phyloP scores from a whole-genome alignment of 1,140 invertebrate genomes.

The Brachionus rubens region DNA sequence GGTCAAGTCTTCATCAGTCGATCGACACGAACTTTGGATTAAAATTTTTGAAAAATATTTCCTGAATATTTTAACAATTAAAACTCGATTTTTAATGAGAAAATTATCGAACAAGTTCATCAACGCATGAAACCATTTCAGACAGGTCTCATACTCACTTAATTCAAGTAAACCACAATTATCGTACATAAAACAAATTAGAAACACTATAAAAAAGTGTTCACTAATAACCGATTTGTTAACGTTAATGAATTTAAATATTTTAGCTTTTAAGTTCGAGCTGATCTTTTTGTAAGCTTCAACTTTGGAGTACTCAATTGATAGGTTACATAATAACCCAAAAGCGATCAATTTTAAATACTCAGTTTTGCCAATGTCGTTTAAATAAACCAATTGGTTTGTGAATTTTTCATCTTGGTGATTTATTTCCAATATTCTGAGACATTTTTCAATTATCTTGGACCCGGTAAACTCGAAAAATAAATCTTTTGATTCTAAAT shows the following conservation, averaged over 20 bases:
- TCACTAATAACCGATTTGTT: neutral
- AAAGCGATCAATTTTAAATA: constrained; percentile 9
- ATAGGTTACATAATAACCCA: neutral
- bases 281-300: neutral
- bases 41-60: constrained; percentile 23
- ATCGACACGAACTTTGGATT: no score
- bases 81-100: neutral
- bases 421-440: constrained; percentile 5
- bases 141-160: neutral
- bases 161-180: neutral
- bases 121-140: neutral
- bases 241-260: neutral
- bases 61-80: neutral
- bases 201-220: neutral
- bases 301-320: neutral
- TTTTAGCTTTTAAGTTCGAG: neutral
- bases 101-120: neutral
- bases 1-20: neutral
- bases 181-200: neutral
- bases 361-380: neutral
- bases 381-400: neutral
- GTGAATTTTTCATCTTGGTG: neutral
- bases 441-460: neutral
- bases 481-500: neutral
- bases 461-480: neutral